Percentiles rank a stretch among this genome's conserved stretches.
Evolutionary conservation across 2,888 invertebrate genomes (phyloP).

Genomic region (Eupithecia vulgata): DNA sequence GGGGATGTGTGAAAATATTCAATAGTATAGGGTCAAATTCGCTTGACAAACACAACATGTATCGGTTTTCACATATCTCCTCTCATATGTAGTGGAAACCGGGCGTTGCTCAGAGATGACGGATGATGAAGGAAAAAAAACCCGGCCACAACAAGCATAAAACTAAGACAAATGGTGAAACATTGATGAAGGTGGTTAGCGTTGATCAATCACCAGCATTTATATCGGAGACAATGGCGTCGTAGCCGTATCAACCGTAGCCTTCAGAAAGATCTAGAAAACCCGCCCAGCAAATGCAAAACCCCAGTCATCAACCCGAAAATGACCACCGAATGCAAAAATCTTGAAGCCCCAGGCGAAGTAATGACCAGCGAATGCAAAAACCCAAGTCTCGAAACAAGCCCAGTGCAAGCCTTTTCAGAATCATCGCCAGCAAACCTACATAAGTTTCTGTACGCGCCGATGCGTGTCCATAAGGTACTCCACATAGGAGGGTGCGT

Average conservation of each 20-base stretch:
- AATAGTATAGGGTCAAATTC: background rate
- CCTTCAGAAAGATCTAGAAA: background rate
- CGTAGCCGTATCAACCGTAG: background rate
- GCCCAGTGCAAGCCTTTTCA: background rate
- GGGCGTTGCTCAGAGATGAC: background rate
- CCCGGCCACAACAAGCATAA: background rate
- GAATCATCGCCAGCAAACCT: slow-evolving; percentile 20
- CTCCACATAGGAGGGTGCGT: slow-evolving; percentile 96
- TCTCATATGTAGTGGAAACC: background rate
- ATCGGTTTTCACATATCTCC: background rate
- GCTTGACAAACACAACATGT: background rate
- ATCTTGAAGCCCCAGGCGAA: background rate
- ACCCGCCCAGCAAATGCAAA: background rate
- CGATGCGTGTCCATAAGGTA: slow-evolving; percentile 98
- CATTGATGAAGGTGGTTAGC: background rate
- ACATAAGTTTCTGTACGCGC: slow-evolving; percentile 87
- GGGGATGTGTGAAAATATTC: background rate
- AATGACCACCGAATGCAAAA: background rate
- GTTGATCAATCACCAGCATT: background rate
- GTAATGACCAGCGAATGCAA: slow-evolving; percentile 1
- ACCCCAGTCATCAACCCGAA: background rate
- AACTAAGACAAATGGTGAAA: background rate
- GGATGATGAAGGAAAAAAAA: background rate
- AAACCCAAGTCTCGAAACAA: background rate
- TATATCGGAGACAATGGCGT: background rate